A percentile compares a stretch with the other conserved stretches of the same genome.
Conservation (phyloP, 2,797 vertebrate genomes). For the Peromyscus aztecus region DNA sequence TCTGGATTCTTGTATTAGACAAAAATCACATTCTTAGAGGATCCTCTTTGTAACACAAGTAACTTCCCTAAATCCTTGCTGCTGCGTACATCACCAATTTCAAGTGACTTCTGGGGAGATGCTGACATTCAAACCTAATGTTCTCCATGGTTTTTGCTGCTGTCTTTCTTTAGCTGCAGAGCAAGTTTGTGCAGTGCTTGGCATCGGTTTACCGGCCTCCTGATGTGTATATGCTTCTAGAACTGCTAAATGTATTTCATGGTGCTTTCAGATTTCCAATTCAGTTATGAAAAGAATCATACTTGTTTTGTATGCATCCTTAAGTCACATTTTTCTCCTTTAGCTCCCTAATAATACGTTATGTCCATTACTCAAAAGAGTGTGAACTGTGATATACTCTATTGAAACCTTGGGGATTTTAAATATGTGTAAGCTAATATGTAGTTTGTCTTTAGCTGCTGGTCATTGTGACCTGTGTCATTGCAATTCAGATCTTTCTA, state of each 20-base stretch:
- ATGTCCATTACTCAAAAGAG: neutral
- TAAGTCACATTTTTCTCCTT: conserved; percentile 43
- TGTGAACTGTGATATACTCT: neutral
- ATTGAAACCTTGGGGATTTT: neutral
- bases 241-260: neutral
- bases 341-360: neutral
- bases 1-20: neutral
- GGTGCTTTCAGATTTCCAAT: neutral
- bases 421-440: neutral
- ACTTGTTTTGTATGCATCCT: neutral
- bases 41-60: too few species aligned
- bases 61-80: neutral
- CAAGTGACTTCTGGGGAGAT: neutral
- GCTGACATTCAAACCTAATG: neutral
- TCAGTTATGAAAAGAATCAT: conserved; percentile 33
- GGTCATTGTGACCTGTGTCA: neutral
- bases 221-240: neutral
- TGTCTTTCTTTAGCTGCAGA: neutral
- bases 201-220: neutral
- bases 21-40: neutral
- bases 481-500: neutral
- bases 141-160: neutral
- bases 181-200: neutral
- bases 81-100: neutral
- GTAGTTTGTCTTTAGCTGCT: neutral